Conservation (phyloP, 2,113 vertebrate genomes). For the Toxotes chatareus region DNA sequence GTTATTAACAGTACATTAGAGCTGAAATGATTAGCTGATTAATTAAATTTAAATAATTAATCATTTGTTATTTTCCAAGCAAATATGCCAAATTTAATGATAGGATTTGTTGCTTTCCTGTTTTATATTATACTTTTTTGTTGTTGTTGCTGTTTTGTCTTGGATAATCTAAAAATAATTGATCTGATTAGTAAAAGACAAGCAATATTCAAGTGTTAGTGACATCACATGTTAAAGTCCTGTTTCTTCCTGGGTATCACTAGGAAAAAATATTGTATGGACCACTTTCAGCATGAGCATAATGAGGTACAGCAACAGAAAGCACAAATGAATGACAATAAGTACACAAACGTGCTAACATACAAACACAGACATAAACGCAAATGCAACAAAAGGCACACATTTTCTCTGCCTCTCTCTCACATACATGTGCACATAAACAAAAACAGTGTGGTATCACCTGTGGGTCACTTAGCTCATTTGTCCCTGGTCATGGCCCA, state of each 20-base stretch:
- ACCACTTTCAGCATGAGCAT: not conserved
- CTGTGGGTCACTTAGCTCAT: conserved; percentile 69
- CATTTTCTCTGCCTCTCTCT: not conserved
- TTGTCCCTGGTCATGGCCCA: conserved; percentile 54
- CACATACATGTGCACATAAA: not conserved
- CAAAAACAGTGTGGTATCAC: conserved; percentile 30
- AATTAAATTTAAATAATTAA: not conserved
- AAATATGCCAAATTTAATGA: not conserved
- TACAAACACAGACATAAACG: conserved; percentile 17
- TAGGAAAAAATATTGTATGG: not conserved
- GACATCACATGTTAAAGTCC: not conserved
- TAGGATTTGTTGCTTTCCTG: not conserved
- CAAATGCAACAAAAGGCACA: not conserved
- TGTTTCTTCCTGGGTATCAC: not conserved
- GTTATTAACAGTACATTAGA: not conserved
- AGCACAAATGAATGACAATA: conserved; percentile 1
- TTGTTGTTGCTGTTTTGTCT: too few relatives aligned
- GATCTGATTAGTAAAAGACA: not conserved
- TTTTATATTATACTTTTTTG: not conserved
- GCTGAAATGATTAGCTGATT: not conserved
- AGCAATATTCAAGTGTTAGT: not conserved
- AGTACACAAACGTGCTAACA: not conserved
- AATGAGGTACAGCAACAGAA: conserved; percentile 7
- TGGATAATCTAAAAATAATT: not conserved
- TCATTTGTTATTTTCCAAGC: not conserved